These are phyloP conservation scores for Psittacula derbiana DNA, from an alignment of 2,797 vertebrate genomes.

Conservation along the genomic window DNA sequence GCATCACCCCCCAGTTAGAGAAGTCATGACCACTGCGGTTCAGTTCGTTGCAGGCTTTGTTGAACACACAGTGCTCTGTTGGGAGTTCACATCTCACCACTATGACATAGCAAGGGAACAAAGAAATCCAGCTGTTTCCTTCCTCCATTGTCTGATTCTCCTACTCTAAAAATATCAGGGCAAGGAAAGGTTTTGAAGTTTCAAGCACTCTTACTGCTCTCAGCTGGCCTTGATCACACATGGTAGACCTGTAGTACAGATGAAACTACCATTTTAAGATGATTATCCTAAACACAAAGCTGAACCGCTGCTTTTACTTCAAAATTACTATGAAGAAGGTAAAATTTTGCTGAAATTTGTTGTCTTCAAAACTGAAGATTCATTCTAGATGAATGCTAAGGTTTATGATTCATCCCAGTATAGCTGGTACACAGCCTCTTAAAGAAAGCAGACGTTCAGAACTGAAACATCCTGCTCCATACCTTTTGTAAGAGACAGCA, in stretches of 20 bases:
- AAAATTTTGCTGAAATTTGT: not conserved
- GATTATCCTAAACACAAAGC: not conserved
- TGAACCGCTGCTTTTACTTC: not conserved
- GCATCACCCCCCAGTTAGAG: accelerated
- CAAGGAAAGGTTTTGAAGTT: not conserved
- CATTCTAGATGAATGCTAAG: not conserved
- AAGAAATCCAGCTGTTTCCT: not conserved
- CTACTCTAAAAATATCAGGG: not conserved
- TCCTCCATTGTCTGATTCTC: not conserved
- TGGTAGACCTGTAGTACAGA: not conserved
- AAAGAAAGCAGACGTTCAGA: not conserved
- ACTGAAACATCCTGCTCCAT: not conserved
- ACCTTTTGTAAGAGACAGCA: not conserved
- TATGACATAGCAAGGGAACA: accelerated
- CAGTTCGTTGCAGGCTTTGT: not conserved
- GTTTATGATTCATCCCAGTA: not conserved
- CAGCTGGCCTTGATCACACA: not conserved
- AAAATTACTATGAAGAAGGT: not conserved
- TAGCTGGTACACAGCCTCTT: not conserved
- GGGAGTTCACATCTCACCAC: not conserved
- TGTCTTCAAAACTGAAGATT: not conserved
- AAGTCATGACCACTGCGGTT: not conserved
- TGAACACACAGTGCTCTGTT: not conserved
- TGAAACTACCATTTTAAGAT: not conserved
- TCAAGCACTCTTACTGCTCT: not conserved